phyloP scores from a whole-genome alignment of 2,797 vertebrate species.

The Poecilia gillii region DNA sequence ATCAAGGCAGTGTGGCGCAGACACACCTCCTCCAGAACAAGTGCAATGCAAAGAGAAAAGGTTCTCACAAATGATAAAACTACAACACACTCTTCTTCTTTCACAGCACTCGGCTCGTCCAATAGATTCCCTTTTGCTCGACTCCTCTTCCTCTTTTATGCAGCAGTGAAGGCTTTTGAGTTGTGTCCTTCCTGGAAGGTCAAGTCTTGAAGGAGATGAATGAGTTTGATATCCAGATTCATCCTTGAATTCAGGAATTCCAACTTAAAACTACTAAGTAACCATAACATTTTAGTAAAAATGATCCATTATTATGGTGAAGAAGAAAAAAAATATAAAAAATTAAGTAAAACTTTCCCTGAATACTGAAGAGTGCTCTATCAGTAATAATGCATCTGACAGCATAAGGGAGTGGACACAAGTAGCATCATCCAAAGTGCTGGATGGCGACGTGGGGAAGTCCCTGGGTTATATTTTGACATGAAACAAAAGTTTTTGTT shows the following conservation, averaged over 20 bases:
- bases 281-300: conserved; percentile 29
- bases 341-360: conserved; percentile 66
- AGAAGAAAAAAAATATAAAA: conserved; percentile 24
- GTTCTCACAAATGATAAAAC: conserved; percentile 71
- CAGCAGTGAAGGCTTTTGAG: conserved; percentile 54
- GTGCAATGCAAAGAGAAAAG: conserved; percentile 77
- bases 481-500: conserved; percentile 64
- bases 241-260: conserved; percentile 24
- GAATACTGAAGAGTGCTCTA: conserved; percentile 73
- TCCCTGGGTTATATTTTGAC: conserved; percentile 67
- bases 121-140: conserved; percentile 69
- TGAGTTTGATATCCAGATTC: conserved; percentile 34
- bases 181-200: conserved; percentile 45
- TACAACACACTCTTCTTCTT: conserved; percentile 68
- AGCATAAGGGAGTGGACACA: conserved; percentile 58
- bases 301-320: conserved; percentile 68
- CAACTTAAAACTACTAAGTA: conserved; percentile 29
- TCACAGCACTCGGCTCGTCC: conserved; percentile 70
- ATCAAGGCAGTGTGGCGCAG: conserved; percentile 71
- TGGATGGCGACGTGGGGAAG: conserved; percentile 46
- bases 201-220: conserved; percentile 50
- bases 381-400: conserved; percentile 55
- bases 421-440: conserved; percentile 53
- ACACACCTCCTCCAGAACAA: conserved; percentile 73
- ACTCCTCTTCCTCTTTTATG: conserved; percentile 58